A percentile compares a stretch with the other conserved stretches of the same genome.
Conservation (phyloP, 2,888 invertebrate species). For the Scrobipalpa atriplicella region DNA sequence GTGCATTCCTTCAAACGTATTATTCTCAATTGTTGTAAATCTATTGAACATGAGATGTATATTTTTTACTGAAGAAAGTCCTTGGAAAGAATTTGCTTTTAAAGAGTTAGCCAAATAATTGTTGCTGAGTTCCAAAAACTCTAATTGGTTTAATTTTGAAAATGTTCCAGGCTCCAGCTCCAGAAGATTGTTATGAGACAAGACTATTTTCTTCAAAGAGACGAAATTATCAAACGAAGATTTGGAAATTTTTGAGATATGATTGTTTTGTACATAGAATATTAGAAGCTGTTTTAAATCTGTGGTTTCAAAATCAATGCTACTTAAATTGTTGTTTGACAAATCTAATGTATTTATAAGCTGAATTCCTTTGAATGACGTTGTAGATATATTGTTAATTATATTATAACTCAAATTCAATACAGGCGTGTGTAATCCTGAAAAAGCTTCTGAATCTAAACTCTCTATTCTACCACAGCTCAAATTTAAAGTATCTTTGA, state of each 20-base stretch:
- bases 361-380: background rate
- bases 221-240: slow-evolving; percentile 3
- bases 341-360: background rate
- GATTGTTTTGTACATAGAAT: background rate
- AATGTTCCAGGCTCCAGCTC: background rate
- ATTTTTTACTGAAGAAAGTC: background rate
- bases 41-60: background rate
- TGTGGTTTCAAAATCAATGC: background rate
- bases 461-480: background rate
- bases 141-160: background rate
- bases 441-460: slow-evolving; percentile 6
- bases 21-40: slow-evolving; percentile 9
- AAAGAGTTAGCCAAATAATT: background rate
- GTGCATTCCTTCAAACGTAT: background rate
- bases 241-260: background rate
- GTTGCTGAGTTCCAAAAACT: background rate
- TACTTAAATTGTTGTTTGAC: slow-evolving; percentile 1
- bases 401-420: slow-evolving; percentile 11
- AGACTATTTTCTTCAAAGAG: background rate
- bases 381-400: background rate
- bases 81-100: background rate
- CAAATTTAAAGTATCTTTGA: slow-evolving; percentile 1
- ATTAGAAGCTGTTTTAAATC: background rate
- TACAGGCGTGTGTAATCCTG: background rate
- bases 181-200: background rate